Base-by-base conservation (phyloP, 1,140 invertebrate species). In the Anadara kagoshimensis region DNA sequence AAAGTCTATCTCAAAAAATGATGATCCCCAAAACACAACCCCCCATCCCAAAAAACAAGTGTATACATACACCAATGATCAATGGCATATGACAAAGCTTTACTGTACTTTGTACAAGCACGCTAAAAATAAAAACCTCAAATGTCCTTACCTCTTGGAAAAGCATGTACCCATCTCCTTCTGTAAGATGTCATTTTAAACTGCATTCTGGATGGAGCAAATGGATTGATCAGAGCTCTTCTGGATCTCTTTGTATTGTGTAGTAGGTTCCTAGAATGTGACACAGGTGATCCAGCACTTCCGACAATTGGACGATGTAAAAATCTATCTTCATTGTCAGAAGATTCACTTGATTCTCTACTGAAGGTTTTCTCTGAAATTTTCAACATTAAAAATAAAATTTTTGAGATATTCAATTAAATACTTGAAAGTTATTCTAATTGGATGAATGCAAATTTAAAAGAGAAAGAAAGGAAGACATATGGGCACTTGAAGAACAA, bases 101-200 rank as follows among this genome's bases (percentile, higher is more conserved):
- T 36, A 36, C 29, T 3, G 29, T 36, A 36, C 29, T 36, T 7
- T 36, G 29, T 36, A 36, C 29, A 36, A 36, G 29, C 29, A 36
- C 29, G 7, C 29, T 36, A 36, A 36, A 36, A 36, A 3, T 36
- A 3, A 3, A 36, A 3, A 36, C 7, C 29, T 36, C 7, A 36
- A 36, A 36, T 36, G 29, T 36, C 29, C 10, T 63, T 61, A 87
- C 94, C 95, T 92, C 97, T 96, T 5, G 98, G 98, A 90, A 99
- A 99, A 73, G 98, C 98, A 87, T 99, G 98, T 8, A 97, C 98
- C 98, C 98, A 99, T 63, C 98, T 91, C 58, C 97, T 91, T 59
- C 98, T 91, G 89, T 99, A 99, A 58, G 97, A 98, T 0, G 98
- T 99, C 57, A 99, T 90, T 88, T 98, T 98, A 64, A 99, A 97